Percentiles rank a stretch among this genome's conserved stretches.
Conservation (phyloP, 2,888 invertebrate genomes). For the Strigamia transsilvanica region DNA sequence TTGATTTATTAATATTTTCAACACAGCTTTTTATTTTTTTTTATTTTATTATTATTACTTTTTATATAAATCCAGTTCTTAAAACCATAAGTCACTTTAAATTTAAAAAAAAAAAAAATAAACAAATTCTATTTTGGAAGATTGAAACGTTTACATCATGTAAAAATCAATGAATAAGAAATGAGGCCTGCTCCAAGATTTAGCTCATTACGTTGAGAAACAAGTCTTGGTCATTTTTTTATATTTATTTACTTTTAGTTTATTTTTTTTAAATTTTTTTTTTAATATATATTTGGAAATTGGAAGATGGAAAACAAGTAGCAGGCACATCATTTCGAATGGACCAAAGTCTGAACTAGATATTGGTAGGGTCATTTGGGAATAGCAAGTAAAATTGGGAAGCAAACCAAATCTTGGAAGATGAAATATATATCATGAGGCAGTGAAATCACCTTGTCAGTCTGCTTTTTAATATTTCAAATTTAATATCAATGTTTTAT, state of each 20-base stretch:
- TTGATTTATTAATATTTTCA: neutral
- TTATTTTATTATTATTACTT: neutral
- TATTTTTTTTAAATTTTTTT: neutral
- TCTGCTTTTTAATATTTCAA: slow-evolving; percentile 41
- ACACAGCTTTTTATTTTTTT: neutral
- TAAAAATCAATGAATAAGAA: slow-evolving; percentile 31
- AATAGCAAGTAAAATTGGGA: slow-evolving; percentile 33
- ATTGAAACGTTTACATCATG: slow-evolving; percentile 31
- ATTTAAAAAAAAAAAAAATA: neutral
- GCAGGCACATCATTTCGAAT: slow-evolving; percentile 24
- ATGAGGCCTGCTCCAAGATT: slow-evolving; percentile 24
- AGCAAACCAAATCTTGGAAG: slow-evolving; percentile 19
- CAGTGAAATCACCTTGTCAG: slow-evolving; percentile 40
- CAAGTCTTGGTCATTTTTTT: neutral
- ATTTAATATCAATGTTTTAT: slow-evolving; percentile 37
- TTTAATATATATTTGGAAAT: neutral
- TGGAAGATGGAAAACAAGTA: slow-evolving; percentile 4
- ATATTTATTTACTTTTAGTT: neutral
- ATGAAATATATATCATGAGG: slow-evolving; percentile 19
- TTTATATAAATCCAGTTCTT: neutral
- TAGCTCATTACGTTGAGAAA: slow-evolving; percentile 8
- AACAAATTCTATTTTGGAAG: neutral
- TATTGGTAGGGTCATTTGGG: neutral
- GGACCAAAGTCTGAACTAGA: neutral
- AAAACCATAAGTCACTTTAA: too few relatives aligned